Conservation (phyloP, 2,113 vertebrate species). For the Zosterops lateralis region DNA sequence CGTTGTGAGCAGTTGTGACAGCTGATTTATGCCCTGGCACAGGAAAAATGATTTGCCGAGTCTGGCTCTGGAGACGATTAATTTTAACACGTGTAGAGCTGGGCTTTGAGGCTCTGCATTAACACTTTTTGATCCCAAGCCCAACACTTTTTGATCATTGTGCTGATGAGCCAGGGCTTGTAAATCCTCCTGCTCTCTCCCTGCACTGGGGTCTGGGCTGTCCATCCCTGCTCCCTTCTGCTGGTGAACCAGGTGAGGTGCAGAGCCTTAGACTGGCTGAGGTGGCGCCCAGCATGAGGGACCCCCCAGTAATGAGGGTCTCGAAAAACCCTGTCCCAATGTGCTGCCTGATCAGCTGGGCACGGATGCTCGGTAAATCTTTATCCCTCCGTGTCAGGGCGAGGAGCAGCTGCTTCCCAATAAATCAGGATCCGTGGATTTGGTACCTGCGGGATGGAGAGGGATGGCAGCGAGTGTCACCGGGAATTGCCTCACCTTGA, state of each 20-base stretch:
- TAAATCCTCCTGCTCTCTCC: background rate
- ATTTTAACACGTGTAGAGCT: background rate
- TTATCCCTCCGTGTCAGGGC: background rate
- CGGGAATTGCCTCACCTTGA: background rate
- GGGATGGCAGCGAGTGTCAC: rapidly evolving
- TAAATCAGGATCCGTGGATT: background rate
- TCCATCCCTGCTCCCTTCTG: background rate
- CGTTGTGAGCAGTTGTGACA: background rate
- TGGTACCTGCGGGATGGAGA: rapidly evolving
- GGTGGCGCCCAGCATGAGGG: background rate
- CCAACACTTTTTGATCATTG: background rate
- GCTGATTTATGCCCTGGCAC: background rate
- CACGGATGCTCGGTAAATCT: rapidly evolving
- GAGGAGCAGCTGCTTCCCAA: background rate
- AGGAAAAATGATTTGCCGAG: background rate
- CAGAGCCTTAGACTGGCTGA: background rate
- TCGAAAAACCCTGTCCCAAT: background rate
- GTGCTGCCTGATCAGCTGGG: background rate
- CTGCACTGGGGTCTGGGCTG: rapidly evolving
- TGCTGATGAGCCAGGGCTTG: background rate
- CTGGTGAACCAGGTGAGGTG: rapidly evolving
- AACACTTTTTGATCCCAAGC: background rate
- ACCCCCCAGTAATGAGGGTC: background rate
- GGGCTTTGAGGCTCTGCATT: background rate
- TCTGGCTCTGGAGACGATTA: background rate